These are phyloP conservation scores for Oreochromis grahami DNA, from an alignment of 2,797 vertebrate genomes.

Conservation along the genomic window DNA sequence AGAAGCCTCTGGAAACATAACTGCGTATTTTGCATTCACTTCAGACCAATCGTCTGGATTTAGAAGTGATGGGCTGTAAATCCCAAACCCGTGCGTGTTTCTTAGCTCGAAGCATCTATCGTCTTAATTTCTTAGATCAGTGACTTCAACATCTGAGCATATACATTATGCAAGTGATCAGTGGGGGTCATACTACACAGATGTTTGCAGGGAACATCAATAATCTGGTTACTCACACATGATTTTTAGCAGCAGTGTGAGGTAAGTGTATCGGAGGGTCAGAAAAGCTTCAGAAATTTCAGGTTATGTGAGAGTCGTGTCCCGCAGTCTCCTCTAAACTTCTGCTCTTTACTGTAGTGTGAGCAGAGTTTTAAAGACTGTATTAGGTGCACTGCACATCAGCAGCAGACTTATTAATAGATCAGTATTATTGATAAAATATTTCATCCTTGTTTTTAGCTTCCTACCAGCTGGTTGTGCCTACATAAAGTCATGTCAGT, in stretches of 20 bases:
- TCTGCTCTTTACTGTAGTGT: background rate
- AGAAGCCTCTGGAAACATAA: background rate
- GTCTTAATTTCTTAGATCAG: background rate
- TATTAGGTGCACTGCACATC: background rate
- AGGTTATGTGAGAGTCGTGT: background rate
- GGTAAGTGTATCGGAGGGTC: background rate
- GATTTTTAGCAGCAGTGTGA: background rate
- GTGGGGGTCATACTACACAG: background rate
- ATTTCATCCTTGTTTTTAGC: background rate
- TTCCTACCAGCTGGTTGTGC: background rate
- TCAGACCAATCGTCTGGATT: background rate
- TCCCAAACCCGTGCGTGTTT: background rate
- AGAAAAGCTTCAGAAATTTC: background rate
- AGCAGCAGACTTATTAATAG: accelerated
- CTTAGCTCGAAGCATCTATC: background rate
- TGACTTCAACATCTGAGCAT: background rate
- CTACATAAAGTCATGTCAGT: background rate
- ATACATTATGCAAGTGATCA: background rate
- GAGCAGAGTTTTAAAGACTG: background rate
- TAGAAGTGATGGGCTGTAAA: background rate
- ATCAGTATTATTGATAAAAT: background rate
- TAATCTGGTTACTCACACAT: accelerated
- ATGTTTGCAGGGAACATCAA: background rate
- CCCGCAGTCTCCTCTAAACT: background rate
- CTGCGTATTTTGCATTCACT: background rate